Base-by-base conservation (phyloP, 1,140 invertebrate genomes). In the Caenorhabditis brenneri region DNA sequence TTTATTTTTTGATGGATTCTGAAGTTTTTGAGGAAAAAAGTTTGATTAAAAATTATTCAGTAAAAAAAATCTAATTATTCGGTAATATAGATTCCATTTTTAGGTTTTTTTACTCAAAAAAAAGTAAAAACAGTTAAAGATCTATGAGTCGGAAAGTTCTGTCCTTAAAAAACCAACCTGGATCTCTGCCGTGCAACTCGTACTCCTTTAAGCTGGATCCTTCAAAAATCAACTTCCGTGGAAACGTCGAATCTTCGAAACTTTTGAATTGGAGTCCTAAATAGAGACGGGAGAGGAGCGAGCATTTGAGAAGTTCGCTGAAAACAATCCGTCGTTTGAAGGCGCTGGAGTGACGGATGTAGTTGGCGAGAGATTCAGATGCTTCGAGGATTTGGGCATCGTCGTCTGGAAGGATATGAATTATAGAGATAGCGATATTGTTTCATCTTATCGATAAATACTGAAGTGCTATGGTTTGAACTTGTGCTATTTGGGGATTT, bases 201-300 rank as follows among this genome's bases (percentile, higher is more conserved):
- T 10, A 31, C 12, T 36, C 29, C 4, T n/a, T 5, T 9, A 65
- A 7, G n/a, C 60, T 39, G 31, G 4, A 42, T 74, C 65, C 36
- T 12, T 74, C 65, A 10, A 74, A 74, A 74, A 74, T 74, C 19
- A 42, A 39, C 24, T 74, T 74, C 46, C n/a, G n/a, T n/a, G 65
- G 65, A 24, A 46, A 74, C 4, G 19, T 9, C 10, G 36, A 15
- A 42, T 74, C 65, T 15, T 2, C 9, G 36, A 74, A 74, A 3
- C 36, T 22, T 5, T 74, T 31, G n/a, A 74, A 74, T 27, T 74
- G 65, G 24, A 74, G 15, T 3, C 36, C 42, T 24, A 74, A 12
- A 31, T 24, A 74, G 1, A 74, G n/a, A 24, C 36, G 27, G 12
- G 65, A 39, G 2, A 74, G n/a, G 22, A 42, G 7, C 2, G 29